Evolutionary conservation across 2,113 vertebrate species (phyloP), one percentile per base, ranked within the genome.

Genomic region (Nerophis ophidion): DNA sequence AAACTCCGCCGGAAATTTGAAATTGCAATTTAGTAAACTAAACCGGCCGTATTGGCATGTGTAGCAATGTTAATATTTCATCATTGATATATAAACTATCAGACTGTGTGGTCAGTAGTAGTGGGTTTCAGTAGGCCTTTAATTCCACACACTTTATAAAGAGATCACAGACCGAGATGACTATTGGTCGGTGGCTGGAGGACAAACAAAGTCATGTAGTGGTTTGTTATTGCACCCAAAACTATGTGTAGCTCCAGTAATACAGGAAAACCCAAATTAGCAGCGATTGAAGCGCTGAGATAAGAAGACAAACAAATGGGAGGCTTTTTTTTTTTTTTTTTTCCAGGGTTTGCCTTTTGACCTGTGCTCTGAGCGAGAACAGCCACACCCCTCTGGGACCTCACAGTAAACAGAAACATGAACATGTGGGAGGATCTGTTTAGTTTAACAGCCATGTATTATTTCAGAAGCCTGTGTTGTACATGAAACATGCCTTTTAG

Each of bases 211-310:
- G 26, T 8, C 14, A 9, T 34, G 54, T 7, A 35, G 34, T 9
- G 11, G 59, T 65, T 42, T 10, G 13, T 47, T 64, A 40, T 65
- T 26, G 42, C 15, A 33, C 59, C 38, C 49, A 9, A 13, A 15
- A 38, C 48, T 11, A n/a, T 50, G 72, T 57, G 62, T 67, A 57
- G 69, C 67, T 51, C 14, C 51, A 47, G 65, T 35, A 13, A 17
- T 8, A 72, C 83, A 81, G 76, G 80, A 84, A 80, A 50, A 15
- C 38, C 60, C 68, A 50, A 83, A 81, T 81, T 78, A 80, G 68
- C 76, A 68, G 17, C 12, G 60, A 80, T 86, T 74, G 70, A 1
- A 68, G 69, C 74, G 66, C 14, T 61, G 54, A 71, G 81, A 84
- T 84, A 82, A 74, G 62, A 80, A 79, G 84, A 81, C 62, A 82